Base-by-base conservation (phyloP, 2,888 invertebrate genomes). In the Cephus runcator region DNA sequence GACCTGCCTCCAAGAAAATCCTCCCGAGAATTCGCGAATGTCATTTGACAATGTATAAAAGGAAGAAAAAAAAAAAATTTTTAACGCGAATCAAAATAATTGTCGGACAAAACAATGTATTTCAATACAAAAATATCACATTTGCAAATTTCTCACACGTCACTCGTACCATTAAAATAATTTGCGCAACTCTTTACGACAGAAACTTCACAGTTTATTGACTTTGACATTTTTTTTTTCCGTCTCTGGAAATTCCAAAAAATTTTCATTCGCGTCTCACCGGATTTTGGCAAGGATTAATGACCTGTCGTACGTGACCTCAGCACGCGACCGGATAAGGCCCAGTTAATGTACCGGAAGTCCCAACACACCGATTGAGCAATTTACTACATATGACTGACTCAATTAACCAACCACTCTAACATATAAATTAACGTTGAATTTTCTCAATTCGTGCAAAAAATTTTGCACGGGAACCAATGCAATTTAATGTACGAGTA, bases 301-400 rank as follows among this genome's bases (percentile, higher is more conserved):
- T 56, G 23, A 15, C 40, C 40, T 6, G 4, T 4, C 23, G 23
- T 23, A 56, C 15, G 9, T 23, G 40, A 56, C 6, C 40, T 56
- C 40, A 56, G 40, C 40, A 23, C 40, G 23, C 23, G 40, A 69
- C 74, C 76, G 81, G 82, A 82, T 85, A 84, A 84, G 81, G 82
- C 79, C 78, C 82, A 81, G 79, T 83, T 85, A 85, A 86, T 85
- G 85, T 82, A 83, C 83, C 85, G 85, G 85, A 87, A 87, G 85
- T 86, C 81, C 83, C 82, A 83, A 56, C 23, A 56, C 40, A 56
- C 15, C 40, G 40, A 56, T 56, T 56, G 40, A 56, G 23, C 40
- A 56, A 56, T 56, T 56, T 4, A 56, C 23, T 56, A 56, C 23
- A 56, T 23, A 9, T 56, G 40, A 23, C 23, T 56, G 23, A 56